These are phyloP conservation scores for Cryptosula pallasiana DNA, from an alignment of 2,888 invertebrate genomes.

Conservation along the genomic window DNA sequence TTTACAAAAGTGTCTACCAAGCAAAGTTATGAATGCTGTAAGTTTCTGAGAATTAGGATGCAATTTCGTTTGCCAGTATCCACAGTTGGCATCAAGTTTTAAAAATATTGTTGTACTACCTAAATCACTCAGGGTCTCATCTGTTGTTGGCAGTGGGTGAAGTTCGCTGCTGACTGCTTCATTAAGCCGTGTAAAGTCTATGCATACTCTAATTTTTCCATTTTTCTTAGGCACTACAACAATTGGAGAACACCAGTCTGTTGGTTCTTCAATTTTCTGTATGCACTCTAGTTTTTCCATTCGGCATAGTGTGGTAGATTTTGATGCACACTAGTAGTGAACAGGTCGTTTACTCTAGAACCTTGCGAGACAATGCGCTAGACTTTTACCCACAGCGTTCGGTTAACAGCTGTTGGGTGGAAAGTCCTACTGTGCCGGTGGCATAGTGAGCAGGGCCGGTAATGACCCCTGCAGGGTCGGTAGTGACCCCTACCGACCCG, in stretches of 20 bases:
- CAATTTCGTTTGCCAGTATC: background rate
- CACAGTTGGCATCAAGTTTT: background rate
- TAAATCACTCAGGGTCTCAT: slow-evolving; percentile 26
- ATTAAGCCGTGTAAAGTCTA: slow-evolving; percentile 25
- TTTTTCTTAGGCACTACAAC: background rate
- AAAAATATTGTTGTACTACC: background rate
- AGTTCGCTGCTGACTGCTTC: slow-evolving; percentile 27
- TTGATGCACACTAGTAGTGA: no score
- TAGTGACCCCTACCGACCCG: no score
- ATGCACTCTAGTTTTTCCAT: background rate
- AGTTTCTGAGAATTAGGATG: background rate
- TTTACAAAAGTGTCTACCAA: background rate
- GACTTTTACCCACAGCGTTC: no score
- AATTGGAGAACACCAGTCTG: background rate
- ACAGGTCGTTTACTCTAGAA: no score
- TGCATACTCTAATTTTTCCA: slow-evolving; percentile 12
- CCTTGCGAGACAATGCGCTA: no score
- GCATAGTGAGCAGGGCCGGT: no score
- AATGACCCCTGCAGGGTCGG: no score
- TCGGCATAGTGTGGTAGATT: no score
- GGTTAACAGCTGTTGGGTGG: no score
- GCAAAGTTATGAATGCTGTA: background rate
- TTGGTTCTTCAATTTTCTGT: background rate
- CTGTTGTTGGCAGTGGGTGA: slow-evolving; percentile 26
- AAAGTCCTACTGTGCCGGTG: no score